Base-by-base conservation (phyloP, 2,888 invertebrate genomes). In the Rhingia rostrata region DNA sequence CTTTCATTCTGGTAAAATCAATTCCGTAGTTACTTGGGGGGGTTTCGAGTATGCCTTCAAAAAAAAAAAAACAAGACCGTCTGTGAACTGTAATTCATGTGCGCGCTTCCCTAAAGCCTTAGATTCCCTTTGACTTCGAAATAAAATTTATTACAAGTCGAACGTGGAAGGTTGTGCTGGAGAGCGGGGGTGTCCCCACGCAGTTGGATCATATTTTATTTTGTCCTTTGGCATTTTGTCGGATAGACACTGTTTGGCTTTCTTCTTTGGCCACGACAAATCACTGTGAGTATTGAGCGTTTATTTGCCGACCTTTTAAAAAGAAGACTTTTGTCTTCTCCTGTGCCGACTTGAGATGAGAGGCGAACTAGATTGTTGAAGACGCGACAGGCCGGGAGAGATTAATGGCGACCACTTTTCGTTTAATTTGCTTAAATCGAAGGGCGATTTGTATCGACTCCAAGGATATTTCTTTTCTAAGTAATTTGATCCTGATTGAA, bases 181-280 rank as follows among this genome's bases (percentile, higher is more conserved):
- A 22, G 22, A 22, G 22, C 22, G 32, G 32, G 32, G 43, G 10
- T 9, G 4, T 32, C 6, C 12, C 30, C 30, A 35, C 35, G 12
- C 49, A 64, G 58, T 69, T 69, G 83, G 60, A 79, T 74, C 56
- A 84, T 79, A 84, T 79, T 79, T 79, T 84, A 73, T 83, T 69
- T 73, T 74, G 79, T 74, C 64, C 69, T 84, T 79, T 56, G 64
- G 51, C 51, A 64, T 63, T 69, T 54, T 58, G 51, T 75, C 32
- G 47, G 56, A 58, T 45, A 45, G 5, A 49, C 6, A 10, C 53
- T 32, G 30, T 56, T 56, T 69, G 39, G 30, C 22, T 22, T 22
- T 22, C 22, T 22, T 22, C 22, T 22, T 22, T 22, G 22, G 22
- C 22, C 22, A 22, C 69, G 74, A 81, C 60, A 79, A 79, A 73